Conservation (phyloP, 1,140 invertebrate genomes). For the Solenopsis invicta region DNA sequence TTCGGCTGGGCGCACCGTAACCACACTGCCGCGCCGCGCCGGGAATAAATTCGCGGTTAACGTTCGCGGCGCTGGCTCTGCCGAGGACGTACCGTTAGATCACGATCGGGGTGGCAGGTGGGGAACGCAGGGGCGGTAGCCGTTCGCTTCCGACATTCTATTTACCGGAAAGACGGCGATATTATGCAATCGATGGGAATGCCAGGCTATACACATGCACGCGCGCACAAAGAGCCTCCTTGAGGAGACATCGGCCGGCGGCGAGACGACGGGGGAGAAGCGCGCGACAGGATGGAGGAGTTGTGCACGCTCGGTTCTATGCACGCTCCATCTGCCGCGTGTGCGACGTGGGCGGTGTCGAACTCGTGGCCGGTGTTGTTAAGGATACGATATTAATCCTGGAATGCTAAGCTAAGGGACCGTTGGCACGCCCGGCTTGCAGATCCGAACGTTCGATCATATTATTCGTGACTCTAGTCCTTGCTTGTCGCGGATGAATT, state of each 20-base stretch:
- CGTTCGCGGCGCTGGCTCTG: conserved; percentile 61
- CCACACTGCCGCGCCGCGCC: background rate
- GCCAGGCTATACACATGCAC: conserved; percentile 30
- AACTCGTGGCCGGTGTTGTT: conserved; percentile 33
- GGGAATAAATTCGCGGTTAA: conserved; percentile 77
- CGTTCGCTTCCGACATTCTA: conserved; percentile 73
- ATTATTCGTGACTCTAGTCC: background rate
- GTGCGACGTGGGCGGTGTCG: conserved; percentile 34
- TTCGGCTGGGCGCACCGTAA: conserved; percentile 11
- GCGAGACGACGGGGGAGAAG: too few relatives aligned
- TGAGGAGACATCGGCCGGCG: conserved; percentile 16
- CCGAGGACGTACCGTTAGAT: conserved; percentile 63
- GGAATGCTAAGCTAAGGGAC: background rate
- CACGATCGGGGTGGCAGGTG: background rate
- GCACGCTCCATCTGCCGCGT: conserved; percentile 42
- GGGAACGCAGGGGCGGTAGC: background rate
- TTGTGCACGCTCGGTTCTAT: conserved; percentile 19
- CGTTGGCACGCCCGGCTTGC: background rate
- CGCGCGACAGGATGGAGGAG: background rate
- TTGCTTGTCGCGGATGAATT: background rate
- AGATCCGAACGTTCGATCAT: too few relatives aligned
- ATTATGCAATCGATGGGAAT: conserved; percentile 75
- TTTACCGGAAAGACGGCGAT: conserved; percentile 76
- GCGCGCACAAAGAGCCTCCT: conserved; percentile 43
- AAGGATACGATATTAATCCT: conserved; percentile 43